Base-by-base conservation (phyloP, 2,888 invertebrate genomes). In the Gisinianus flammeolus region DNA sequence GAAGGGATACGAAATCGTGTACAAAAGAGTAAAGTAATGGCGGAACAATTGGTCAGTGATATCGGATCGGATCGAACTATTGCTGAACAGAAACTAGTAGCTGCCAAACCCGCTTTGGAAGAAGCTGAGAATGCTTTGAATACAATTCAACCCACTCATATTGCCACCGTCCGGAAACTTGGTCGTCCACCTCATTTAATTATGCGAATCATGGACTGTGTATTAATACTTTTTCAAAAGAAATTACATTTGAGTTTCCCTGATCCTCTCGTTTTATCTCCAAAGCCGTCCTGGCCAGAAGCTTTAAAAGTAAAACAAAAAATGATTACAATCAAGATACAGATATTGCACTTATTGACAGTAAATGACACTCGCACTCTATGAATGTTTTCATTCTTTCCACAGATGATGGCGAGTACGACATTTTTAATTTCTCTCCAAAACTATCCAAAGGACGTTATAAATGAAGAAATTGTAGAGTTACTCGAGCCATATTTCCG, bases 191-290 rank as follows among this genome's bases (percentile, higher is more conserved):
- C 98, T 0, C 97, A 97, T 88, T 89, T 98, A 12, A 98, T 98
- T 54, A 90, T 98, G 97, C 90, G 97, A 81, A 98, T 98, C 84
- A 98, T 98, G 98, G 98, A 98, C 87, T 96, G 95, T 86, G 97
- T 97, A 0, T 87, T 97, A 84, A 93, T 98, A 85, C 88, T 98
- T 30, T 98, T 98, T 86, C 96, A 97, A 89, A 91, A 95, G 81
- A 93, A 93, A 87, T 86, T 97, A 67, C 95, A 96, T 86, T 91
- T 94, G 0, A 91, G 94, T 5, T 91, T 93, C 84, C 90, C 92
- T 4, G 98, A 98, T 86, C 91, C 92, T 0, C 91, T 94, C 35
- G 91, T 93, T 0, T 91, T 93, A 0, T 95, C 95, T 86, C 93
- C 95, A 0, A 97, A 96, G 86, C 97, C 98, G 2, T 97, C 97